A percentile compares a stretch with the other conserved stretches of the same genome.
Conservation (phyloP, 2,797 vertebrate genomes). For the Erethizon dorsatum region DNA sequence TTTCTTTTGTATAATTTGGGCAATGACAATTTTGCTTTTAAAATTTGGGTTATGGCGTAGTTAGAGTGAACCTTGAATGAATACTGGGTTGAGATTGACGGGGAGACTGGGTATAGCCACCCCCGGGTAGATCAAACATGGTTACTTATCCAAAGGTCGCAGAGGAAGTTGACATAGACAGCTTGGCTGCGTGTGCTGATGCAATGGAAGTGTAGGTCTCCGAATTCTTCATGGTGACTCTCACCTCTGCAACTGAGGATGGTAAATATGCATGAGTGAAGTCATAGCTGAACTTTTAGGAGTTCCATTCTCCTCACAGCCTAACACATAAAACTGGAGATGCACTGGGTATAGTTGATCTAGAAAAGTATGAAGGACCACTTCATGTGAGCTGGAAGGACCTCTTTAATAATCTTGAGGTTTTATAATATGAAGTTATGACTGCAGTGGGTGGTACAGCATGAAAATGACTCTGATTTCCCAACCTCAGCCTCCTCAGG, state of each 20-base stretch:
- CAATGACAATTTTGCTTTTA: background rate
- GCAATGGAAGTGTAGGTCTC: background rate
- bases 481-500: background rate
- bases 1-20: background rate
- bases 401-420: background rate
- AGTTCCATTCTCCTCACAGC: background rate
- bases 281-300: background rate
- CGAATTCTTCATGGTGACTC: background rate
- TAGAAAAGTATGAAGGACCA: background rate
- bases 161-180: background rate
- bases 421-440: background rate
- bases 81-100: background rate
- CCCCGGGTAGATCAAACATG: background rate
- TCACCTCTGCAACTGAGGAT: background rate
- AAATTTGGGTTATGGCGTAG: background rate
- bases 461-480: background rate
- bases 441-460: background rate
- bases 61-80: slow-evolving; percentile 10
- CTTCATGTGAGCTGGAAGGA: background rate
- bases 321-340: background rate
- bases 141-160: background rate
- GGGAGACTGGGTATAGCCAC: background rate
- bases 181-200: background rate
- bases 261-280: background rate
- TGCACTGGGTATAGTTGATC: background rate